phyloP scores from a whole-genome alignment of 2,113 vertebrate species.

The Nesospiza acunhae region DNA sequence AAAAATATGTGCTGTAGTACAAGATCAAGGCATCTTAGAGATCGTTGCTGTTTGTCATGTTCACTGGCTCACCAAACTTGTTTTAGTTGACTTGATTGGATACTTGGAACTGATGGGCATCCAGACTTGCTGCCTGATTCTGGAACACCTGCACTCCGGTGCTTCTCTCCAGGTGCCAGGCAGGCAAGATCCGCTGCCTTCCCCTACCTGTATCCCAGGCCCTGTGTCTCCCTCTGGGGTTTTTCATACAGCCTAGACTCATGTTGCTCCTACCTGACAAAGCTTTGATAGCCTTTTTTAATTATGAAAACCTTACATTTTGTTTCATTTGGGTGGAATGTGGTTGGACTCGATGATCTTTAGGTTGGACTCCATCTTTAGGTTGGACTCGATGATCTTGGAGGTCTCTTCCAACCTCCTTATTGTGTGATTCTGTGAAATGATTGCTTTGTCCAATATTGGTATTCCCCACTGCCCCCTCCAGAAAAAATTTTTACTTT shows the following conservation, averaged over 20 bases:
- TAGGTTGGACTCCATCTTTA: no score
- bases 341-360: no score
- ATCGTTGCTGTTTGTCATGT: not conserved
- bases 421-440: not conserved
- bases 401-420: no score
- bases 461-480: accelerated
- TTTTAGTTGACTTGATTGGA: not conserved
- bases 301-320: not conserved
- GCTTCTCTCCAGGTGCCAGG: not conserved
- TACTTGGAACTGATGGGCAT: no score
- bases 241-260: not conserved
- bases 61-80: not conserved
- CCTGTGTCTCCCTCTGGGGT: accelerated
- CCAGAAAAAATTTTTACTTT: not conserved
- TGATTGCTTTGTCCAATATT: not conserved
- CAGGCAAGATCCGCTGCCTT: accelerated
- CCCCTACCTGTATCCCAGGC: accelerated
- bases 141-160: not conserved
- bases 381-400: no score
- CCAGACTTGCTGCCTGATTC: not conserved
- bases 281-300: not conserved
- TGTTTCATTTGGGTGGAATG: not conserved
- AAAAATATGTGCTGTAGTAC: not conserved
- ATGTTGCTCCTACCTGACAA: not conserved
- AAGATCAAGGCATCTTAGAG: not conserved